Conservation (phyloP, 2,888 invertebrate genomes). For the Drosophila pegasa region DNA sequence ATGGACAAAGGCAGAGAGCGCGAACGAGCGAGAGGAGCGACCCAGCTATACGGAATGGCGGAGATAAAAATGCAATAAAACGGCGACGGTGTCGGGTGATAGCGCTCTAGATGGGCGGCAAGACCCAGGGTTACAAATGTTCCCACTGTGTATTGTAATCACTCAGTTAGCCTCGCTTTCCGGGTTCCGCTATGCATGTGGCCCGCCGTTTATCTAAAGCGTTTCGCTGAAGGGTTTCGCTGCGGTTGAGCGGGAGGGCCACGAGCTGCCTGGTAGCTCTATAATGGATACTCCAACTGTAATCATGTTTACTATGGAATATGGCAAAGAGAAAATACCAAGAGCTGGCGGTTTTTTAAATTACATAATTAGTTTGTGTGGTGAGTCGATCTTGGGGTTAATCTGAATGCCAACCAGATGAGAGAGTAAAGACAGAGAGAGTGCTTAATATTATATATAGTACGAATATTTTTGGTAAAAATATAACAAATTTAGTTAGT, state of each 20-base stretch:
- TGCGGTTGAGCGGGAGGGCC: conserved; percentile 2
- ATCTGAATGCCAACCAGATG: neutral
- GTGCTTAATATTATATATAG: too few relatives aligned
- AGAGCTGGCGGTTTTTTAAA: neutral
- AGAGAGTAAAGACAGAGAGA: too few relatives aligned
- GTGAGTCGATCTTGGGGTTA: neutral
- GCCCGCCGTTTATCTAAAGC: conserved; percentile 43
- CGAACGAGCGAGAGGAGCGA: conserved; percentile 3
- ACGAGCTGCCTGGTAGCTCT: neutral
- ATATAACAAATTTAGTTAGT: too few relatives aligned
- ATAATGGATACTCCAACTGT: conserved; percentile 9
- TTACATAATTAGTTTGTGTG: neutral
- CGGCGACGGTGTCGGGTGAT: conserved; percentile 27
- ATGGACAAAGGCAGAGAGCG: conserved; percentile 18
- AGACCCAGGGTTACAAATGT: conserved; percentile 51
- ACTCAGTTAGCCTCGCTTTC: conserved; percentile 51
- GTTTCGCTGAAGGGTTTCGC: conserved; percentile 33
- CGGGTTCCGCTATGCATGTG: conserved; percentile 26
- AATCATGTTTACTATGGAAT: neutral
- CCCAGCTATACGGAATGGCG: conserved; percentile 7
- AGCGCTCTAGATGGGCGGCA: conserved; percentile 9
- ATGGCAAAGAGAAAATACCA: neutral
- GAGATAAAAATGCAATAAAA: conserved; percentile 65
- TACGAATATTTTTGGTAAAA: too few relatives aligned
- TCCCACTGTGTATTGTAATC: conserved; percentile 63